These are phyloP conservation scores for Synanceia verrucosa DNA, from an alignment of 2,797 vertebrate genomes.

Conservation along the genomic window DNA sequence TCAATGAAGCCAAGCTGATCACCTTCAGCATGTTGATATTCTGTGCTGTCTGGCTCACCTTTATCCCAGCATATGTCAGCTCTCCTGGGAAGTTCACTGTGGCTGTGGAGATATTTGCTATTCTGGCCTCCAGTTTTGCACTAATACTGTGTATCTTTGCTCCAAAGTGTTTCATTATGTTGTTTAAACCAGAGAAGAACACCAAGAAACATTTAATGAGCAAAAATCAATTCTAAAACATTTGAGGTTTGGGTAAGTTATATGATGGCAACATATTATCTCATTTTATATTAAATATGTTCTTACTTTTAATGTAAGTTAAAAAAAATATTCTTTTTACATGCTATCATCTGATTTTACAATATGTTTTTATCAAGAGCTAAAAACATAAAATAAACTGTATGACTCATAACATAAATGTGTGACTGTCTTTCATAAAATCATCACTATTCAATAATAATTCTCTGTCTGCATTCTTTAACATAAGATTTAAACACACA, in stretches of 20 bases:
- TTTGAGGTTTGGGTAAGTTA: accelerated
- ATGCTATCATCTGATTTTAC: too few species aligned
- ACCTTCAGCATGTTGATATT: constrained; percentile 80
- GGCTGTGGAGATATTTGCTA: constrained; percentile 79
- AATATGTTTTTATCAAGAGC: background rate
- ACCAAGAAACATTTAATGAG: constrained; percentile 75
- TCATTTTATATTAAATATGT: background rate
- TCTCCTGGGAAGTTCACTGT: constrained; percentile 78
- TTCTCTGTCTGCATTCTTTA: too few species aligned
- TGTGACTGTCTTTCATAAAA: too few species aligned
- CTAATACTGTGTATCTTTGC: constrained; percentile 72
- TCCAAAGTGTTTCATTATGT: constrained; percentile 75
- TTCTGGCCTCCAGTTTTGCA: constrained; percentile 77
- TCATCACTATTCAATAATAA: too few species aligned
- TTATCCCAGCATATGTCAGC: constrained; percentile 78
- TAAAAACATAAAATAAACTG: background rate
- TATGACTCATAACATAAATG: background rate
- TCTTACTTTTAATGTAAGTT: too few species aligned
- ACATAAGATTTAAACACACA: too few species aligned
- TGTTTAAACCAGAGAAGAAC: constrained; percentile 73
- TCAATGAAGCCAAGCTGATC: constrained; percentile 76
- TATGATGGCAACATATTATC: too few species aligned
- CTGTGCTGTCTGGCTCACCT: constrained; percentile 76
- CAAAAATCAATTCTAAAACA: constrained; percentile 26
- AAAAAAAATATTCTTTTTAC: background rate